These are phyloP conservation scores for Phalanger gymnotis DNA, from an alignment of 2,797 vertebrate genomes.

Conservation along the genomic window DNA sequence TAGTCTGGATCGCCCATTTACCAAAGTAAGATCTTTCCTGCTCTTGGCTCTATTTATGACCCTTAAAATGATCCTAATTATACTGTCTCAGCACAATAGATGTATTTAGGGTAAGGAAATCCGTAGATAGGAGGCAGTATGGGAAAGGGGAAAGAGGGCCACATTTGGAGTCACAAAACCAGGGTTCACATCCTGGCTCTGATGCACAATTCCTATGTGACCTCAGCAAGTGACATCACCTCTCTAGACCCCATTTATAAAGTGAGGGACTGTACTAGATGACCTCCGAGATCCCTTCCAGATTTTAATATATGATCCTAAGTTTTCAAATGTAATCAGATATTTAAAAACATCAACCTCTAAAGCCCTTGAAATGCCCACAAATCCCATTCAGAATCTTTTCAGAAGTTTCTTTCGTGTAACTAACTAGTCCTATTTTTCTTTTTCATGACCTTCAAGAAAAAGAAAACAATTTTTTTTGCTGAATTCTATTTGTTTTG, in stretches of 20 bases:
- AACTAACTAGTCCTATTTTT: background rate
- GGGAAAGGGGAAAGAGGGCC: background rate
- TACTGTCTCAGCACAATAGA: background rate
- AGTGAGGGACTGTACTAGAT: background rate
- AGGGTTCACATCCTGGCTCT: background rate
- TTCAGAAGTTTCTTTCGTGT: background rate
- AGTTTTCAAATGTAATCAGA: slow-evolving; percentile 25
- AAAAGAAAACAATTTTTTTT: background rate
- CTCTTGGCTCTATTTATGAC: background rate
- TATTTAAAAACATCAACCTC: background rate
- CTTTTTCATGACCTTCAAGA: background rate
- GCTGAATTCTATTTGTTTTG: slow-evolving; percentile 15
- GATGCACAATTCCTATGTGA: background rate
- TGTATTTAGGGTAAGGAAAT: background rate
- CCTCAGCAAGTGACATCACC: background rate
- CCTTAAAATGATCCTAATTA: background rate
- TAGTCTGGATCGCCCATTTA: background rate
- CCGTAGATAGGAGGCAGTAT: background rate
- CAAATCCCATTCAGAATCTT: background rate
- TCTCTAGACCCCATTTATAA: background rate
- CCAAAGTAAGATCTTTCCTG: background rate
- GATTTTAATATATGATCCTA: background rate
- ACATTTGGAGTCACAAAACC: background rate
- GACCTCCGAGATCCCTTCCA: background rate
- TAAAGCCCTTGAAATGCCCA: background rate